Evolutionary conservation across 2,797 vertebrate species (phyloP), one percentile per base, ranked within the genome.

Genomic region (Coregonus ussuriensis): DNA sequence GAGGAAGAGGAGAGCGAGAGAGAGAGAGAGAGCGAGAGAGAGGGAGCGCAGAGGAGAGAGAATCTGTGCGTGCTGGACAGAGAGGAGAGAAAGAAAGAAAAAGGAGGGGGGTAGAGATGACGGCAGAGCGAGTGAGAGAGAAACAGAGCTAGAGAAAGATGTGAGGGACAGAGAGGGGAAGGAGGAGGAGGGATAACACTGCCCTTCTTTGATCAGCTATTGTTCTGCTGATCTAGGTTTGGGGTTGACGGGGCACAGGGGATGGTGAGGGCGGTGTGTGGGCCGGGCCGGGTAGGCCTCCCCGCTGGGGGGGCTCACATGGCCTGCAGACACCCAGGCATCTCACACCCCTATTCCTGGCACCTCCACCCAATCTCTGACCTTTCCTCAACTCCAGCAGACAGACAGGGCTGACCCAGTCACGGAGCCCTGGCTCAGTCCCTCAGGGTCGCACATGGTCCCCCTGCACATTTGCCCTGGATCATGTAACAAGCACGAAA

Each of bases 271-370:
- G 66, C 6, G 15, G 29, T 71, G 5, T 47, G 18, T 51, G 37
- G 13, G 41, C 18, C 25, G 16, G 21, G 18, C 6, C 13, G 47
- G 33, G 25, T n/a, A 52, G 47, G 51, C 14, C 1, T 14, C 54
- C 25, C 33, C 13, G 6, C 37, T 21, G 25, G 31, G 41, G 37
- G 67, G 53, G 29, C 65, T 89, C 83, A 88, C 87, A 85, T 85
- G 86, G 84, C 80, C 77, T 88, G 87, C 75, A 92, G 91, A 93
- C 88, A 86, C 83, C 81, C 70, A 89, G 92, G 93, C 93, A 95
- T 95, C 91, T 94, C 90, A 93, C 93, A 94, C 92, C 79, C 88
- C 93, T 95, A 95, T 95, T 95, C 92, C 88, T 92, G 92, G 92
- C 91, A 91, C 89, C 89, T 90, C 91, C 84, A 86, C 91, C 91